These are phyloP conservation scores for Orientallactaga sibirica DNA, from an alignment of 2,797 vertebrate genomes.

Conservation along the genomic window DNA sequence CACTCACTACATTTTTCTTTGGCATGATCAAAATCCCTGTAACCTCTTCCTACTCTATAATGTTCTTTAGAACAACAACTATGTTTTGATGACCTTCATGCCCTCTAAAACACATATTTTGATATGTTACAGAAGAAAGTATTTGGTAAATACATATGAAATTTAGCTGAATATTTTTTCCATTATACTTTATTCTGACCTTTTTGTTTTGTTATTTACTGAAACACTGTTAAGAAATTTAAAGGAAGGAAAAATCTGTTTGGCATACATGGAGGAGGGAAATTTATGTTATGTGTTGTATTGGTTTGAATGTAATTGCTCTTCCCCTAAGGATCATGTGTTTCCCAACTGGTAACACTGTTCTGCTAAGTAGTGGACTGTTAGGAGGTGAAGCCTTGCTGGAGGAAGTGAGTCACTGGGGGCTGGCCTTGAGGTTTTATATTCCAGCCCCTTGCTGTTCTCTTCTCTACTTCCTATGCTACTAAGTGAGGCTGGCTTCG, in stretches of 20 bases:
- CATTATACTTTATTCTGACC: conserved; percentile 22
- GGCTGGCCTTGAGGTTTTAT: too few relatives aligned
- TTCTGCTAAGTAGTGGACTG: too few relatives aligned
- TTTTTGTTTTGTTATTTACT: neutral
- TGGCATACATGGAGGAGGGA: neutral
- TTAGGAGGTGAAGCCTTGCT: too few relatives aligned
- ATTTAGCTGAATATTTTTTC: conserved; percentile 55
- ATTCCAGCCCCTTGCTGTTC: too few relatives aligned
- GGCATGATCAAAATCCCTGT: neutral
- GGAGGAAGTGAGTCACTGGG: too few relatives aligned
- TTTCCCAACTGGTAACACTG: too few relatives aligned
- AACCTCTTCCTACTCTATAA: neutral
- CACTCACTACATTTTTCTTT: conserved; percentile 15
- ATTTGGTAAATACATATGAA: conserved; percentile 33
- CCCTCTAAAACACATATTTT: neutral
- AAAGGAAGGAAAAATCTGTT: conserved; percentile 43
- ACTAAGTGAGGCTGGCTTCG: too few relatives aligned
- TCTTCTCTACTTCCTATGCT: too few relatives aligned
- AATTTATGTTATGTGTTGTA: neutral
- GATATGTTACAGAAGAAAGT: conserved; percentile 20
- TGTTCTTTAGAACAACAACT: neutral
- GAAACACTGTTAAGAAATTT: conserved; percentile 14
- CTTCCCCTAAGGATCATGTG: too few relatives aligned
- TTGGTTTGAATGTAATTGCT: neutral
- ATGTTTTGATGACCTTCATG: conserved; percentile 38